A percentile compares a stretch with the other conserved stretches of the same genome.
Evolutionary conservation across 1,140 invertebrate genomes (phyloP).

Genomic region (Procambarus clarkii): DNA sequence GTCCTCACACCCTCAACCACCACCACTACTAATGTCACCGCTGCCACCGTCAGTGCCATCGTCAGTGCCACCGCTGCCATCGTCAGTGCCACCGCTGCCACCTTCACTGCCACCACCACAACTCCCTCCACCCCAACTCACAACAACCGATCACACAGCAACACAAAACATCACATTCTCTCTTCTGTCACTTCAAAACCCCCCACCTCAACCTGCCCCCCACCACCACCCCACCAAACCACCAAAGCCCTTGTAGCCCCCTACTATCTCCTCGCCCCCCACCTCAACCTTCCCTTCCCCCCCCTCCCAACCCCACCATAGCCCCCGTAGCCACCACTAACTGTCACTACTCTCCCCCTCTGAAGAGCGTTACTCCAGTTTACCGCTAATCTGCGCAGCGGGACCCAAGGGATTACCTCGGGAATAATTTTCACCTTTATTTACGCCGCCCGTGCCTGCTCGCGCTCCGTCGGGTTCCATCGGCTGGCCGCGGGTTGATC

Average conservation of each 20-base stretch:
- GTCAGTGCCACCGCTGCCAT: no score
- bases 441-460: conserved; percentile 45
- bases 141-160: no score
- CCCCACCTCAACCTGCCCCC: neutral
- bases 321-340: neutral
- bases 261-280: neutral
- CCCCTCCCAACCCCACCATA: neutral
- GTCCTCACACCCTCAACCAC: no score
- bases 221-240: neutral
- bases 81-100: no score
- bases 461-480: conserved; percentile 34
- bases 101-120: no score
- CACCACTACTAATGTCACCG: no score
- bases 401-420: conserved; percentile 43
- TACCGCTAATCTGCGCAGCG: conserved; percentile 63
- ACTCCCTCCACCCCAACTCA: no score
- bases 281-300: neutral
- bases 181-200: neutral
- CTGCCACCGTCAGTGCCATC: no score
- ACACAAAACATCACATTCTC: no score
- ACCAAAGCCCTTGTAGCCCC: neutral
- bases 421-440: conserved; percentile 52
- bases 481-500: conserved; percentile 2
- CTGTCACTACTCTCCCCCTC: conserved; percentile 27
- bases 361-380: conserved; percentile 56